Base-by-base conservation (phyloP, 2,797 vertebrate species). In the Helarctos malayanus region DNA sequence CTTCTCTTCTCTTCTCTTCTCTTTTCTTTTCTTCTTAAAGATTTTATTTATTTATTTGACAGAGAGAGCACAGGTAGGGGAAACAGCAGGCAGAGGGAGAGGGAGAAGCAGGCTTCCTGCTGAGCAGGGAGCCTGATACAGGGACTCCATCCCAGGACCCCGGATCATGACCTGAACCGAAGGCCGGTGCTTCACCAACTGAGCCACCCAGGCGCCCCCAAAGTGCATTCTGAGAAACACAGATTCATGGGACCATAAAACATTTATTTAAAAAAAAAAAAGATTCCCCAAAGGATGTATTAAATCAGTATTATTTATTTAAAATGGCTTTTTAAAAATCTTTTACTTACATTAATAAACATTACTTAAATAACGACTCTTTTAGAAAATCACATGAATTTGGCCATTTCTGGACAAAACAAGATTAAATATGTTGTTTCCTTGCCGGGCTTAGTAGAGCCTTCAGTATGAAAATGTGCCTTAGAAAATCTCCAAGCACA, bases 291-390 rank as follows among this genome's bases (percentile, higher is more conserved):
- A n/a, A 92, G 56, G 65, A 45, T 23, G 1, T 88, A 80, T 88
- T 90, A 92, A 87, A 94, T 94, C 63, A 69, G 47, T 65, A 27
- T 75, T 89, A 89, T 84, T 97, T 81, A 84, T 91, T 96, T 61
- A 73, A 54, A 93, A 13, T 87, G 83, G 52, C 47, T 79, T 73
- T 90, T 76, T 49, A 89, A 89, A 57, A 86, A 91, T 85, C 59
- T 90, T 87, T 91, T 19, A 76, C 68, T 88, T 84, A 79, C 89
- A 88, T 83, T 63, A 90, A 76, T 93, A 92, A 92, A 49, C 27
- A 52, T 69, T 79, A 59, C 7, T 91, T 75, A 81, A 92, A 35
- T 89, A 75, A 96, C 5, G 49, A 57, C 93, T 80, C 27, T 94
- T 88, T 89, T 41, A 15, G 19, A 75, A 94, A 95, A 56, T 80